Evolutionary conservation across 2,888 invertebrate species (phyloP), one percentile per base, ranked within the genome.

Genomic region (Limnephilus rhombicus): DNA sequence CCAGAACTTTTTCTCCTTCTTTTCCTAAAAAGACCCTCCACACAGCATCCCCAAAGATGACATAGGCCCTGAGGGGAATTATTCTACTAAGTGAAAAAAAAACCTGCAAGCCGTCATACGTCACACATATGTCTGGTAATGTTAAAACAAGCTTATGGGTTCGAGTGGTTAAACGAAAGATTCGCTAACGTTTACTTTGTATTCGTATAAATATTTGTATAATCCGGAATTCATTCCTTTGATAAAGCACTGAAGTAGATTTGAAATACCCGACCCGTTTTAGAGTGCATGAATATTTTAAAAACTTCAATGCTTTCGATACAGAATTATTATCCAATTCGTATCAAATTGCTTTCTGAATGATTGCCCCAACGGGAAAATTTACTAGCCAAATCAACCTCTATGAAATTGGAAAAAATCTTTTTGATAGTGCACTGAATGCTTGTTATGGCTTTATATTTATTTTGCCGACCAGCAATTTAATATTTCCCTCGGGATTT

Each of bases 261-360:
- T 68, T 68, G 68, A 49, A 90, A 90, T 90, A 90, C 41, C 82
- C 90, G 41, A 90, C 82, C 31, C 18, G 31, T 82, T 82, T 82
- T 82, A 82, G 15, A 82, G 29, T 82, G 29, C 82, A 82, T 82
- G 18, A 86, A 86, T 86, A 29, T 53, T 86, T 49, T 49, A 7
- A 24, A 49, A 41, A 15, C 7, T 86, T 24, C 41, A 45, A 86
- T 87, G 49, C 81, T 90, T 83, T 90, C 90, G 89, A 83, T 92
- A 86, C 45, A 37, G 68, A 49, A 91, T 86, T 86, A 88, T 91
- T 91, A 92, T 92, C 49, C 88, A 91, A 92, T 93, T 93, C 92
- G 86, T 93, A 91, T 92, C 89, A 89, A 90, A 91, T 92, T 89
- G 91, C 92, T 89, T 92, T 93, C 85, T 92, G 92, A 93, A 92